Conservation (phyloP, 1,140 invertebrate species). For the Procambarus virginalis region DNA sequence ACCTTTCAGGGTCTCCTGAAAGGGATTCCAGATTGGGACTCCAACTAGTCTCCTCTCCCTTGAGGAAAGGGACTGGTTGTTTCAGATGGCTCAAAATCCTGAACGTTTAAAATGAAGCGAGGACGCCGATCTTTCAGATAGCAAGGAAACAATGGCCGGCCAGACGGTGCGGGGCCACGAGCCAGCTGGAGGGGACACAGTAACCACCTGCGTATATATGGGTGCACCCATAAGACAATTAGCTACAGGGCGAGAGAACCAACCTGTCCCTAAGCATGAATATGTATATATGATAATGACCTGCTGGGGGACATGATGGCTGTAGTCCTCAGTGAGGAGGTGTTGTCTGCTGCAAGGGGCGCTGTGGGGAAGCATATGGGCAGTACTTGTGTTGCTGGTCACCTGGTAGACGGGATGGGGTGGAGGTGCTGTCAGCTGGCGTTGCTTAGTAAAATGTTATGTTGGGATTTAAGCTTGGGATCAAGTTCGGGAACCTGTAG, state of each 20-base stretch:
- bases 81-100: too few relatives aligned
- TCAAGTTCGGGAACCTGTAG: too few relatives aligned
- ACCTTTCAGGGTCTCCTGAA: too few relatives aligned
- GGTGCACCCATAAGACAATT: background rate
- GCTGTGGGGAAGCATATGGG: too few relatives aligned
- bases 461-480: background rate
- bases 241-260: background rate
- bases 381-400: too few relatives aligned
- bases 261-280: background rate
- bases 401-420: background rate
- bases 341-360: background rate
- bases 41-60: too few relatives aligned
- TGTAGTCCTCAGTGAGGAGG: background rate
- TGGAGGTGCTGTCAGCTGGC: background rate
- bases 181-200: background rate
- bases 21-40: too few relatives aligned
- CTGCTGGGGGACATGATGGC: background rate
- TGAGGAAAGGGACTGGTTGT: too few relatives aligned
- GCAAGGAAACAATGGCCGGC: too few relatives aligned
- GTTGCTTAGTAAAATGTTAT: background rate
- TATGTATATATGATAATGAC: conserved; percentile 12
- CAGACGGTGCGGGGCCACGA: background rate
- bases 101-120: too few relatives aligned
- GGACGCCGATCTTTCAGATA: too few relatives aligned
- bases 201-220: too few relatives aligned